phyloP scores from a whole-genome alignment of 92 coral and sea anemone species.

The Isaurus tuberculatus region DNA sequence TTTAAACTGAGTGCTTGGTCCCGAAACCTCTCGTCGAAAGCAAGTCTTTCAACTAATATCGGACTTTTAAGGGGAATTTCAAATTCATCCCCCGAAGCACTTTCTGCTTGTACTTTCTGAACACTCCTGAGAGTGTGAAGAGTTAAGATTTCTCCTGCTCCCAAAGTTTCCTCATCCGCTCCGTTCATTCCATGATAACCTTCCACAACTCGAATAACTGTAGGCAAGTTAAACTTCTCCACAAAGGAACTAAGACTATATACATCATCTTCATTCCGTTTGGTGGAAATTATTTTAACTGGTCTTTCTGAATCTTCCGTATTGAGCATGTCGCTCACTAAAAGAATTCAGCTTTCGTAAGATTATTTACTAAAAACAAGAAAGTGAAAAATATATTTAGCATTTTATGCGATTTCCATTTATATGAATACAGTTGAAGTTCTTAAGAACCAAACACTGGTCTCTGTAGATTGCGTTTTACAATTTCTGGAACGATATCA shows the following conservation, averaged over 20 bases:
- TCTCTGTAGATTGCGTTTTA: too few relatives aligned
- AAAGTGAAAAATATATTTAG: not conserved
- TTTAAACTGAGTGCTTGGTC: not conserved
- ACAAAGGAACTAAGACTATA: constrained; percentile 15
- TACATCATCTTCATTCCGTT: not conserved
- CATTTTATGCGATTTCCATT: not conserved
- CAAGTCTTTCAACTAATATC: constrained; percentile 14
- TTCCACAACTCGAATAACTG: constrained; percentile 32
- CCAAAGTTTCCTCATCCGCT: constrained; percentile 21
- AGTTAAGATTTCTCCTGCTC: constrained; percentile 35
- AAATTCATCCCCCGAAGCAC: constrained; percentile 33
- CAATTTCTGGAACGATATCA: too few relatives aligned
- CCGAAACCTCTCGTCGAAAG: constrained; percentile 2
- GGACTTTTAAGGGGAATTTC: constrained; percentile 25
- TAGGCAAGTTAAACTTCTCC: constrained; percentile 7
- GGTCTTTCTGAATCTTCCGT: constrained; percentile 14
- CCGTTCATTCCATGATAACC: constrained; percentile 36
- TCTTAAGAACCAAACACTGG: too few relatives aligned
- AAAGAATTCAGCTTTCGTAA: not conserved
- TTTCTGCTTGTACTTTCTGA: constrained; percentile 13
- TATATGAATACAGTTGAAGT: not conserved
- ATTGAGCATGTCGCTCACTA: not conserved
- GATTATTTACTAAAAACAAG: not conserved
- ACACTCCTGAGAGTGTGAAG: not conserved
- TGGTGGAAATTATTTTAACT: not conserved